These are phyloP conservation scores for Ptychochromis oligacanthus DNA, from an alignment of 2,113 vertebrate species.

Conservation along the genomic window DNA sequence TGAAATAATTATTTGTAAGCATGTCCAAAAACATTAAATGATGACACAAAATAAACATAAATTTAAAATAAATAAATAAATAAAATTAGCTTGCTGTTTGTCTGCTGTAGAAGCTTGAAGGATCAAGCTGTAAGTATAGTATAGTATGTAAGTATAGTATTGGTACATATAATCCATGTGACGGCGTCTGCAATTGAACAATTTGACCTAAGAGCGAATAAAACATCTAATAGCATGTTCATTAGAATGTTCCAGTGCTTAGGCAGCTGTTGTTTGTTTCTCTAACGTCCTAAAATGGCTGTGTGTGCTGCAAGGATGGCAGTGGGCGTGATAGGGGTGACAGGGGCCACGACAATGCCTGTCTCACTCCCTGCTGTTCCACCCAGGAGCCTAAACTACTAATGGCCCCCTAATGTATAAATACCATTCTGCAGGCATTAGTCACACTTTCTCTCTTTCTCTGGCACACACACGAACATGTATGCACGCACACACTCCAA, in stretches of 20 bases:
- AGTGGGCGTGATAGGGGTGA: constrained; percentile 56
- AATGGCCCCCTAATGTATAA: constrained; percentile 80
- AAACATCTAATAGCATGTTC: neutral
- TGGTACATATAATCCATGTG: neutral
- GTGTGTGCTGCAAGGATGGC: constrained; percentile 38
- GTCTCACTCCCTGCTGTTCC: constrained; percentile 77
- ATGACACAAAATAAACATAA: neutral
- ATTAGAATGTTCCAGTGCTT: constrained; percentile 9
- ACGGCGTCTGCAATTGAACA: neutral
- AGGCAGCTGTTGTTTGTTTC: constrained; percentile 70
- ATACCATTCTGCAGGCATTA: constrained; percentile 77
- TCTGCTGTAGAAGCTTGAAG: neutral
- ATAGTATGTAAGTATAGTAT: neutral
- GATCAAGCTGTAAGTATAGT: neutral
- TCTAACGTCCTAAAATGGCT: constrained; percentile 49
- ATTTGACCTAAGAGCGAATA: neutral
- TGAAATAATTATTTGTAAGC: neutral
- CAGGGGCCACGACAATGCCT: constrained; percentile 73
- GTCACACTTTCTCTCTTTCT: constrained; percentile 74
- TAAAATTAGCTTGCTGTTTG: neutral
- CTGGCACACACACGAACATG: constrained; percentile 36
- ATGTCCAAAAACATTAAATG: neutral
- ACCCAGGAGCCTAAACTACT: constrained; percentile 77
- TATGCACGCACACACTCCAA: constrained; percentile 37
- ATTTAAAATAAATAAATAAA: neutral